phyloP scores from a whole-genome alignment of 2,797 vertebrate genomes.

The Momotus momota region DNA sequence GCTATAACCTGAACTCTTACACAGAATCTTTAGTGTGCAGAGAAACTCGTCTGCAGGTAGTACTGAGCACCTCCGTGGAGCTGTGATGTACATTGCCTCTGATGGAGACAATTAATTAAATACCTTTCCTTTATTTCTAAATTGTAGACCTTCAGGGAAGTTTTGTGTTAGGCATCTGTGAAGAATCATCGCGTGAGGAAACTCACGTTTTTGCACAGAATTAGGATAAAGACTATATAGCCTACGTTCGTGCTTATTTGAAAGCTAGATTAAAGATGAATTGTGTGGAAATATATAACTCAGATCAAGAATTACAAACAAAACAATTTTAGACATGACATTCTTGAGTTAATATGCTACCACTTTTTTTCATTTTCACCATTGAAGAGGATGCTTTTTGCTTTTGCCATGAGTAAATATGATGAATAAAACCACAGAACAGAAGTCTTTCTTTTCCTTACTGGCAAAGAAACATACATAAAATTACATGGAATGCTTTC shows the following conservation, averaged over 20 bases:
- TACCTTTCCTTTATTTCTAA: neutral
- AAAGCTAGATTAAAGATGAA: conserved; percentile 16
- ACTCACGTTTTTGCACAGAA: neutral
- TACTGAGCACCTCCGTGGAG: neutral
- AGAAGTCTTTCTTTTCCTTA: neutral
- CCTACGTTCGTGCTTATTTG: neutral
- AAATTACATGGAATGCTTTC: neutral
- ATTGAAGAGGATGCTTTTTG: neutral
- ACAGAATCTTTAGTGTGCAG: neutral
- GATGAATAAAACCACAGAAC: neutral
- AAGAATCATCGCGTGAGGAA: neutral
- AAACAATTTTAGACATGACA: neutral
- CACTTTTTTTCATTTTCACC: neutral
- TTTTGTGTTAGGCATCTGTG: neutral
- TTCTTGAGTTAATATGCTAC: neutral
- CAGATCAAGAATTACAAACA: neutral
- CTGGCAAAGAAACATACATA: neutral
- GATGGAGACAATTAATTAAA: neutral
- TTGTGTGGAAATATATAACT: neutral
- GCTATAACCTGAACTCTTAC: neutral
- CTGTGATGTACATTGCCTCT: neutral
- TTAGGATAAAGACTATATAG: neutral
- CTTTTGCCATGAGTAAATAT: neutral
- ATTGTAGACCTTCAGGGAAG: neutral
- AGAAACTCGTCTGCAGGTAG: neutral